These are phyloP conservation scores for Sycobia sp. DNA, from an alignment of 1,140 invertebrate genomes.

Conservation along the genomic window DNA sequence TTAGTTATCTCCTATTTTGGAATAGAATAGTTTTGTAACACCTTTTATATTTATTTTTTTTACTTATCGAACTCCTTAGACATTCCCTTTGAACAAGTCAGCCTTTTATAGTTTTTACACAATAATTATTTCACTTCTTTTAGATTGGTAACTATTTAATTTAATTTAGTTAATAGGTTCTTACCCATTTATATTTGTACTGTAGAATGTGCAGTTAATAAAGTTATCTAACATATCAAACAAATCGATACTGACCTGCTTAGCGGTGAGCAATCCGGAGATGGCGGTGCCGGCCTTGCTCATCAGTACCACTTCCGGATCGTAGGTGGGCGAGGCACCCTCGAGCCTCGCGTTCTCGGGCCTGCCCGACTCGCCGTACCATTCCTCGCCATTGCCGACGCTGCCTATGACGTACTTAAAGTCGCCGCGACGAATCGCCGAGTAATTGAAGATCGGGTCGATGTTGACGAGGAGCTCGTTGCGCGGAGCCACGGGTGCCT, in stretches of 20 bases:
- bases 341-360: constrained; percentile 14
- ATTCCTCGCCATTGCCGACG: constrained; percentile 58
- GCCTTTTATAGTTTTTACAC: no score
- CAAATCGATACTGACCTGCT: constrained; percentile 55
- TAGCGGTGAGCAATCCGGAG: constrained; percentile 54
- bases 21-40: no score
- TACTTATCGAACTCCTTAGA: no score
- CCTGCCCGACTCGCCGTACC: constrained; percentile 67
- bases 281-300: constrained; percentile 61
- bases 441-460: constrained; percentile 69
- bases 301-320: constrained; percentile 58
- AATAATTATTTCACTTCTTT: no score
- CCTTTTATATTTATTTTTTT: no score
- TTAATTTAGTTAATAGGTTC: no score
- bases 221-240: no score
- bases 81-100: no score
- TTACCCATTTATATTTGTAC: no score
- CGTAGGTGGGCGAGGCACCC: constrained; percentile 49
- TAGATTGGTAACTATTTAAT: no score
- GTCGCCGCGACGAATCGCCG: constrained; percentile 68
- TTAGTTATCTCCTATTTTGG: no score
- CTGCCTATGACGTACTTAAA: constrained; percentile 79
- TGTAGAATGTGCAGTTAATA: no score
- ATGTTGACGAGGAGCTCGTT: constrained; percentile 76
- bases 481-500: constrained; percentile 65